A percentile compares a stretch with the other conserved stretches of the same genome.
These are phyloP conservation scores for Litoditis marina DNA, from an alignment of 2,888 invertebrate species.

Conservation along the genomic window DNA sequence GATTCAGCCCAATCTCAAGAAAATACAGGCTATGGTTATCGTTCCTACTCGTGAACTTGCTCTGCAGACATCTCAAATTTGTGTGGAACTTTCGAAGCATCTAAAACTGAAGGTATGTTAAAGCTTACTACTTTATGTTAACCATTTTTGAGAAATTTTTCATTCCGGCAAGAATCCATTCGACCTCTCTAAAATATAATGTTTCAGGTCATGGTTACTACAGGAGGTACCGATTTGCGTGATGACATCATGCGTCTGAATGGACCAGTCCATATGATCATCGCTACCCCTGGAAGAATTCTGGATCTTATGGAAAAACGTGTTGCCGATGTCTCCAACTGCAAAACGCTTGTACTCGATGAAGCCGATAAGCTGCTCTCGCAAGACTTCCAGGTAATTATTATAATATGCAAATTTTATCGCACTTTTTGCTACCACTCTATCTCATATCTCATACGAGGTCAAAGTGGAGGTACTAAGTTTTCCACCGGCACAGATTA, in stretches of 20 bases:
- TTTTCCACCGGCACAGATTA: too few species aligned
- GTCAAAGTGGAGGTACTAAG: too few species aligned
- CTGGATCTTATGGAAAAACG: constrained; percentile 98
- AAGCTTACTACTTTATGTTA: not conserved
- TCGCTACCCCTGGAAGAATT: constrained; percentile 98
- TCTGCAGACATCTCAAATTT: constrained; percentile 97
- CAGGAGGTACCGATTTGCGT: constrained; percentile 86
- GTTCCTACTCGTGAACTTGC: constrained; percentile 98
- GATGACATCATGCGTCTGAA: constrained; percentile 99
- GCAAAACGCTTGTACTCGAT: constrained; percentile 93
- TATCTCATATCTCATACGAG: too few species aligned
- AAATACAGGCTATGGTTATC: constrained; percentile 89
- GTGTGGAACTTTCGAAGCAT: constrained; percentile 96
- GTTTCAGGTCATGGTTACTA: constrained; percentile 87
- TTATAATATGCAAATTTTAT: too few species aligned
- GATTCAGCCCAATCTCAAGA: constrained; percentile 75
- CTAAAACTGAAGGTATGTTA: constrained; percentile 76
- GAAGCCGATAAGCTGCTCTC: constrained; percentile 98
- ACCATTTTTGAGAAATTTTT: constrained; percentile 6
- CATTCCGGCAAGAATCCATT: not conserved
- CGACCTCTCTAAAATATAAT: too few species aligned
- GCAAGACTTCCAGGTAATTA: constrained; percentile 81
- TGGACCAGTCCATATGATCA: constrained; percentile 91
- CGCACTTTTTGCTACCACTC: too few species aligned
- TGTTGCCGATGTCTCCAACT: constrained; percentile 87